Evolutionary conservation across 2,888 invertebrate species (phyloP).

Genomic region (Carterocephalus palaemon): DNA sequence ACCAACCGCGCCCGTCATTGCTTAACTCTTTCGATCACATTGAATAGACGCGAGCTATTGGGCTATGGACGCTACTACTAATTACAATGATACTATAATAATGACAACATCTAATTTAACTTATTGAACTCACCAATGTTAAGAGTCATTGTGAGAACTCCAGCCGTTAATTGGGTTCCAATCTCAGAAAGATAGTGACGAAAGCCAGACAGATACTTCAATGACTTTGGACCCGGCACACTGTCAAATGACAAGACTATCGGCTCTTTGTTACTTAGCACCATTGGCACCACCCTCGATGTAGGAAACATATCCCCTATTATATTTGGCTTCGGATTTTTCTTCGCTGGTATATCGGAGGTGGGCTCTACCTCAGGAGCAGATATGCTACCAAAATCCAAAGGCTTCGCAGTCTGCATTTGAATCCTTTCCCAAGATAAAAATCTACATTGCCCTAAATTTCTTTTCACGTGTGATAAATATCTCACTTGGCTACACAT

Average conservation of each 20-base stretch:
- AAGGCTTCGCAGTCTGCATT: conserved; percentile 40
- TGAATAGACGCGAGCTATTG: too few relatives aligned
- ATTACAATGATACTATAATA: too few relatives aligned
- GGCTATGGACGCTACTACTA: too few relatives aligned
- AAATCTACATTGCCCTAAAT: conserved; percentile 37
- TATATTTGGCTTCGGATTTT: conserved; percentile 22
- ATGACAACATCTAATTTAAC: too few relatives aligned
- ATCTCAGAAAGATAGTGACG: conserved; percentile 81
- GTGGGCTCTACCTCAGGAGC: conserved; percentile 26
- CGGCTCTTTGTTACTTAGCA: conserved; percentile 53
- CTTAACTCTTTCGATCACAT: too few relatives aligned
- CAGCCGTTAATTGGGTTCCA: conserved; percentile 80
- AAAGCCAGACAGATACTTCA: conserved; percentile 78
- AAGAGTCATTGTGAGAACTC: conserved; percentile 69
- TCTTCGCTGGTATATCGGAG: conserved; percentile 26
- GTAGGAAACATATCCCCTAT: conserved; percentile 49
- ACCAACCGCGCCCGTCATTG: too few relatives aligned
- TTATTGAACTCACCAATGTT: conserved; percentile 73
- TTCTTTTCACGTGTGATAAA: conserved; percentile 36
- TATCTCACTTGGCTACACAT: conserved; percentile 17
- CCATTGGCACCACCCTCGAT: conserved; percentile 51
- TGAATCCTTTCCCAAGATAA: conserved; percentile 33
- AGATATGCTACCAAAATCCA: conserved; percentile 33
- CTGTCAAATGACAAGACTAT: conserved; percentile 78
- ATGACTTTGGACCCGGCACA: conserved; percentile 80